Evolutionary conservation across 2,888 invertebrate species (phyloP), one percentile per base, ranked within the genome.

Genomic region (Tuta absoluta): DNA sequence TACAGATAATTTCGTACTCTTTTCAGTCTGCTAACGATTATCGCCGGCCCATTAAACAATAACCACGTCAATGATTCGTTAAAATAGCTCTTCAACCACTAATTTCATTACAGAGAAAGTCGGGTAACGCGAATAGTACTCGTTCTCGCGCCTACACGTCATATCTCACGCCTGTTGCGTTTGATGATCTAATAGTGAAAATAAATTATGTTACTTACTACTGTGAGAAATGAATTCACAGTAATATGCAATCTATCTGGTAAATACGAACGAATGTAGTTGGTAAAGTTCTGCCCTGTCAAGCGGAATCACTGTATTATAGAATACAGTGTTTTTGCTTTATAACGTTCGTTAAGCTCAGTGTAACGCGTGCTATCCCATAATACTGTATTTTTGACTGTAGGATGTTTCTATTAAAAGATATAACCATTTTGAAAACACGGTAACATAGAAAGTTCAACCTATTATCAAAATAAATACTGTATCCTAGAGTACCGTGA

Each of bases 171-270:
- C 62, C 37, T 33, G 23, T 62, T 62, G 49, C 45, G 23, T 45
- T 51, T 62, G 48, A 37, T 62, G 33, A 62, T 62, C 60, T 60
- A 60, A 45, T 45, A 60, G 58, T 38, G 60, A 45, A 60, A 60
- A 45, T 60, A 60, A 17, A 59, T 59, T 2, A 57, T 59, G 59
- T 56, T 56, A 49, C 38, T 59, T 59, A 19, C 24, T 33, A 21
- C 24, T 48, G 48, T 48, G 24, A 48, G 45, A 60, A 48, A 45
- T 45, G 24, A 4, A 60, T 28, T 48, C 48, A 48, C 37, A 51
- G 21, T 19, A 11, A 38, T 38, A 41, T 41, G 28, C 23, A 14
- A 56, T 62, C 28, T 58, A 19, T 56, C 45, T 21, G 14, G 19
- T 49, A 19, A 49, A 41, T 14, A n/a, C 19, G 37, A 57, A n/a